These are phyloP conservation scores for Leptopterna dolabrata DNA, from an alignment of 2,888 invertebrate species.

Conservation along the genomic window DNA sequence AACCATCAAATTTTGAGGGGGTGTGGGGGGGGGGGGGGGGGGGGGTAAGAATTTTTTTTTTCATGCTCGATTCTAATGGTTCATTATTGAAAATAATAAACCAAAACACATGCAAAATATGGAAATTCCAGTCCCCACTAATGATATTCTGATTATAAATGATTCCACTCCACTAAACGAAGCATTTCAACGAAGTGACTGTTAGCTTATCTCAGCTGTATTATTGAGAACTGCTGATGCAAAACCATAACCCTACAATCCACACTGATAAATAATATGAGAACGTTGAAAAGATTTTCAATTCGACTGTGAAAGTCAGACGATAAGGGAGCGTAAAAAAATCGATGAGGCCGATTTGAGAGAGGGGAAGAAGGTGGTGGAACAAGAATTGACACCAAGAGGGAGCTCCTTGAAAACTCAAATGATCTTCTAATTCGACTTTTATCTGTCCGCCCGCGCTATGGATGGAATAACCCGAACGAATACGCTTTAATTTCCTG, in stretches of 20 bases:
- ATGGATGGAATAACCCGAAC: constrained; percentile 32
- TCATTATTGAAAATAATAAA: too few relatives aligned
- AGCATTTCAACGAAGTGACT: neutral
- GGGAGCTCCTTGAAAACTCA: constrained; percentile 27
- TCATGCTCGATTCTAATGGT: too few relatives aligned
- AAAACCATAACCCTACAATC: neutral
- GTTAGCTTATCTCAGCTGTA: constrained; percentile 40
- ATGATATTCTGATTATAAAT: neutral
- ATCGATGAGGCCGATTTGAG: constrained; percentile 16
- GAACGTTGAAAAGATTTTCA: constrained; percentile 12
- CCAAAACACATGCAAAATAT: too few relatives aligned
- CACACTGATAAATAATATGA: neutral
- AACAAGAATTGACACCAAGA: neutral
- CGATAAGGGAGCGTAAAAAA: constrained; percentile 18
- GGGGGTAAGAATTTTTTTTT: too few relatives aligned
- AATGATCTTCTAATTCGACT: constrained; percentile 56
- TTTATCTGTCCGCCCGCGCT: constrained; percentile 49
- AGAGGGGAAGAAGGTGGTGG: neutral
- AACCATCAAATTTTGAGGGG: too few relatives aligned
- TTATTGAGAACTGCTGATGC: neutral
- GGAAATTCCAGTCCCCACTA: too few relatives aligned
- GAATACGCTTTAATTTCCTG: constrained; percentile 55
- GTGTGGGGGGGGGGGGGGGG: too few relatives aligned
- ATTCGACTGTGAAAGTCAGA: neutral
- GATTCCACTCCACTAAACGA: too few relatives aligned